Conservation (phyloP, 1,140 invertebrate species). For the Leptoteleia sp. region DNA sequence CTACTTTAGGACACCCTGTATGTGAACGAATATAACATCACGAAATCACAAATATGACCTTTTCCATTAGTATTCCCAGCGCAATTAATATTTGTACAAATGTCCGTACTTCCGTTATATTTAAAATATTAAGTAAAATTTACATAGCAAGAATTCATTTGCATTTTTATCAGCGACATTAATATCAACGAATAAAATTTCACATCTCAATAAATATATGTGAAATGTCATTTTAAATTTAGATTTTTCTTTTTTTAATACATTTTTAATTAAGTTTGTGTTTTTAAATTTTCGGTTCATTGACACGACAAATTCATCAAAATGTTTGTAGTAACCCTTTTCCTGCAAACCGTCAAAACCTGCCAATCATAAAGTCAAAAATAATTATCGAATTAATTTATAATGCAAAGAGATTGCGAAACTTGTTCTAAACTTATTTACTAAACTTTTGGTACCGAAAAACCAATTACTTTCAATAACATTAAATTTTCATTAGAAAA, state of each 20-base stretch:
- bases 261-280: too few species aligned
- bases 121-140: slow-evolving; percentile 29
- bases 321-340: too few species aligned
- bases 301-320: too few species aligned
- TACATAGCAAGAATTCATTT: background rate
- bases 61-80: slow-evolving; percentile 29
- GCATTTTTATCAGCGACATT: too few species aligned
- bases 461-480: slow-evolving; percentile 4
- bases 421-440: slow-evolving; percentile 15
- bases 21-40: background rate
- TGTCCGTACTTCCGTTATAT: slow-evolving; percentile 24
- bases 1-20: slow-evolving; percentile 5
- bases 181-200: too few species aligned
- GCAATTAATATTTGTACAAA: slow-evolving; percentile 35
- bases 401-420: slow-evolving; percentile 7
- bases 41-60: slow-evolving; percentile 28
- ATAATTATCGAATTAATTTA: slow-evolving; percentile 15
- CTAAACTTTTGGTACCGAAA: slow-evolving; percentile 1
- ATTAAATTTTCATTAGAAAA: too few species aligned
- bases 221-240: too few species aligned
- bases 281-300: too few species aligned
- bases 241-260: too few species aligned
- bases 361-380: background rate
- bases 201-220: too few species aligned
- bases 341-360: too few species aligned